These are phyloP conservation scores for Macrochelys suwanniensis DNA, from an alignment of 2,797 vertebrate genomes.

Conservation along the genomic window DNA sequence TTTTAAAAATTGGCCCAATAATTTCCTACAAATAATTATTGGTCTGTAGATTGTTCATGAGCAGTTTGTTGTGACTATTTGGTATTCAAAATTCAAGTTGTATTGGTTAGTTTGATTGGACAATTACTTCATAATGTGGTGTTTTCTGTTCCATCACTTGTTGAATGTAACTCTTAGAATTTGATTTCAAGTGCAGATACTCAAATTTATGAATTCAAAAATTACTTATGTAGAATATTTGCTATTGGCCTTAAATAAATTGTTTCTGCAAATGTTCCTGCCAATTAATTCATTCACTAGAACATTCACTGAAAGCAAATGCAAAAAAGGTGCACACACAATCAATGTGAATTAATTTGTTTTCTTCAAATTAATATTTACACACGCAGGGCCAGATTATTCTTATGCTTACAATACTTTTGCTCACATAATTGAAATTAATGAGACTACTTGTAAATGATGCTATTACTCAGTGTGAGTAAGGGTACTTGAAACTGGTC, in stretches of 20 bases:
- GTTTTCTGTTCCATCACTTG: background rate
- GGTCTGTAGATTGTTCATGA: background rate
- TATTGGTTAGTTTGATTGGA: background rate
- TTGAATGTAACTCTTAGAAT: background rate
- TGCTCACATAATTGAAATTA: background rate
- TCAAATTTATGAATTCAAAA: background rate
- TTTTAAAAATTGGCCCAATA: conserved; percentile 26
- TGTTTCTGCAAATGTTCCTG: background rate
- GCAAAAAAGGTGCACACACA: background rate
- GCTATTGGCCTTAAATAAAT: background rate
- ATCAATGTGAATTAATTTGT: background rate
- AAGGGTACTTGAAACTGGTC: background rate
- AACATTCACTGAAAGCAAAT: background rate
- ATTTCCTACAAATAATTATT: background rate
- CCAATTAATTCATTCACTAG: background rate
- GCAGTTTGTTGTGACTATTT: background rate
- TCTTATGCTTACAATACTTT: background rate
- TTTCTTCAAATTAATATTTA: background rate
- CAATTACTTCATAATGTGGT: conserved; percentile 3
- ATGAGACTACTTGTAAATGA: background rate
- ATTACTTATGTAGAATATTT: background rate
- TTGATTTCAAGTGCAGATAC: background rate
- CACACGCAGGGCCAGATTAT: background rate
- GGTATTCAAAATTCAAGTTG: background rate
- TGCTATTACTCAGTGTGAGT: background rate